Evolutionary conservation across 1,140 invertebrate genomes (phyloP).

Genomic region (Adoxophyes honmai): DNA sequence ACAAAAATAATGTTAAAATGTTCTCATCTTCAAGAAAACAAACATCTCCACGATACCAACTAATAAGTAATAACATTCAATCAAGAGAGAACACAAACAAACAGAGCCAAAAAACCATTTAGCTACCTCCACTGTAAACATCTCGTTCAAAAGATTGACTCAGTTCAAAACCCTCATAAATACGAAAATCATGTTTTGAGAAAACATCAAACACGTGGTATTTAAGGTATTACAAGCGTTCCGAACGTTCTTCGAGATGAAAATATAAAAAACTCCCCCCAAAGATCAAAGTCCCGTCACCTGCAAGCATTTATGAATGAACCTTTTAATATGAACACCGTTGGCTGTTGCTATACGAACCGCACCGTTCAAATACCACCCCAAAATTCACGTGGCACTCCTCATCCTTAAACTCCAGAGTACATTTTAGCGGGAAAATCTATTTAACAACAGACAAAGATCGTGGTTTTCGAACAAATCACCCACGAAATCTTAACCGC

Average conservation of each 20-base stretch:
- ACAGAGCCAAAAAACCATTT: constrained; percentile 14
- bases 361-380: background rate
- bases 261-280: constrained; percentile 6
- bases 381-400: background rate
- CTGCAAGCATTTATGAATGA: constrained; percentile 14
- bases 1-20: too few species aligned
- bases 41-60: too few species aligned
- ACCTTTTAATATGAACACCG: constrained; percentile 8
- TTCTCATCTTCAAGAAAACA: too few species aligned
- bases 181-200: constrained; percentile 10
- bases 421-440: background rate
- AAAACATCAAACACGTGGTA: constrained; percentile 14
- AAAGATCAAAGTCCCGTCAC: constrained; percentile 8
- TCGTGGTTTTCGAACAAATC: constrained; percentile 1
- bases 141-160: constrained; percentile 13
- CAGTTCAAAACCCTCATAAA: constrained; percentile 1
- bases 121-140: background rate
- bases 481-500: background rate
- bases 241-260: constrained; percentile 3
- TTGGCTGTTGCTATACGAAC: constrained; percentile 2
- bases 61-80: background rate
- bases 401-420: background rate
- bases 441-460: background rate
- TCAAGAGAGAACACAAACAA: background rate
- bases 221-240: constrained; percentile 12